Base-by-base conservation (phyloP, 2,888 invertebrate species). In the Adelognathus sp. region DNA sequence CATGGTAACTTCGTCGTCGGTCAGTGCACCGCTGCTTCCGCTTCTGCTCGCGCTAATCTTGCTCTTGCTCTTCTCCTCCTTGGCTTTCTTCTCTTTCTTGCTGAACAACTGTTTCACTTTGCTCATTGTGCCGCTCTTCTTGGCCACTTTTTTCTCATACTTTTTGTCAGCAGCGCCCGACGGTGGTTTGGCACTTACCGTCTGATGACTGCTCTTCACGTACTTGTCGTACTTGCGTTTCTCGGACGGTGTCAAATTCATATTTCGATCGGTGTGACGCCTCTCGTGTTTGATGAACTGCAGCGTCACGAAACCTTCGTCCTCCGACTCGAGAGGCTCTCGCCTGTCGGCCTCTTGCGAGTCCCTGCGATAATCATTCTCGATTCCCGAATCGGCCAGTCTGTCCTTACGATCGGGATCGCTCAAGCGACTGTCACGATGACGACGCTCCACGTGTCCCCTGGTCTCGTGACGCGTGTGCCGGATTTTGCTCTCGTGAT, bases 351-450 rank as follows among this genome's bases (percentile, higher is more conserved):
- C 88, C 72, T 90, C 90, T 64, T 90, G 89, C 0, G 95, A 95
- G 85, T 96, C 96, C 80, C 96, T 94, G 64, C 96, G 93, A 85
- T 95, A 95, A 89, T 96, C 96, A 83, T 96, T 96, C 87, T 96
- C 96, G 81, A 96, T 96, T 0, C 96, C 96, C 0, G 96, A 96
- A 91, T 96, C 96, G 1, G 94, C 95, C 64, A 95, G 92, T 67
- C 94, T 93, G 85, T 94, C 95, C 83, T 94, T 94, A 6, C 93
- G 89, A 75, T 93, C 93, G 31, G 89, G 89, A 80, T 92, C 93
- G 76, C 92, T 92, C 6, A 89, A 77, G 1, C 91, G 87, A 3
- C 89, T 90, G 27, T 90, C 90, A 11, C 88, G 86, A 64, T 86
- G 86, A 24, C 85, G 84, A 9, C 87, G 86, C 24, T 91, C 88